Percentiles rank a stretch among this genome's conserved stretches.
phyloP scores from a whole-genome alignment of 2,113 vertebrate genomes.

The Thunnus thynnus region DNA sequence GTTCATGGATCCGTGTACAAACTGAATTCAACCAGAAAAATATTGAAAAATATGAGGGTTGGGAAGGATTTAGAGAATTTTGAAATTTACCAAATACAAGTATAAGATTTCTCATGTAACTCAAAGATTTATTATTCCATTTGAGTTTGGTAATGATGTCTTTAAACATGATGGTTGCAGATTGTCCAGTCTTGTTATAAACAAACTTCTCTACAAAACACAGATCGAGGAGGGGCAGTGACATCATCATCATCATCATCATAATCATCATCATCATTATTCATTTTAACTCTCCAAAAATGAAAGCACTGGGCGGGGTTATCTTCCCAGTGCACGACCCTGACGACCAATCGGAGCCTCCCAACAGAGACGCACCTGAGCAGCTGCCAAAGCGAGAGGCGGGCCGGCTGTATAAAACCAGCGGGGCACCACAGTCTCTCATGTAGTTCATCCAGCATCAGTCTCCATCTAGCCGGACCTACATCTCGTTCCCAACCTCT shows the following conservation, averaged over 20 bases:
- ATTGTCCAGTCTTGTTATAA: too few relatives aligned
- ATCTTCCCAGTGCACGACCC: neutral
- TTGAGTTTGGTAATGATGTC: too few relatives aligned
- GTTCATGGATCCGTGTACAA: too few relatives aligned
- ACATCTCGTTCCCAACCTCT: neutral
- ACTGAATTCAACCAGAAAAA: too few relatives aligned
- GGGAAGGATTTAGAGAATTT: too few relatives aligned
- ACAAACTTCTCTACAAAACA: too few relatives aligned
- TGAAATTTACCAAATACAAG: too few relatives aligned
- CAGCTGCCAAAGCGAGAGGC: conserved; percentile 85
- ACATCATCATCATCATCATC: conserved; percentile 23
- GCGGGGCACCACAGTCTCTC: neutral
- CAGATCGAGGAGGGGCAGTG: too few relatives aligned
- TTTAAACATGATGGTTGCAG: too few relatives aligned
- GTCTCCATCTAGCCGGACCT: neutral
- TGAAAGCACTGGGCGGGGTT: conserved; percentile 57
- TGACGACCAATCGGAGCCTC: conserved; percentile 84
- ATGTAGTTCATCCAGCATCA: conserved; percentile 8
- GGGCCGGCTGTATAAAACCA: conserved; percentile 84
- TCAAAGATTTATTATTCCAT: too few relatives aligned
- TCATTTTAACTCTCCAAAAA: neutral
- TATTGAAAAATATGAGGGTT: too few relatives aligned
- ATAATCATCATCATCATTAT: conserved; percentile 21
- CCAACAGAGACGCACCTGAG: conserved; percentile 91
- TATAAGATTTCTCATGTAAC: too few relatives aligned